Base-by-base conservation (phyloP, 1,140 invertebrate genomes). In the Bombus haemorrhoidalis region DNA sequence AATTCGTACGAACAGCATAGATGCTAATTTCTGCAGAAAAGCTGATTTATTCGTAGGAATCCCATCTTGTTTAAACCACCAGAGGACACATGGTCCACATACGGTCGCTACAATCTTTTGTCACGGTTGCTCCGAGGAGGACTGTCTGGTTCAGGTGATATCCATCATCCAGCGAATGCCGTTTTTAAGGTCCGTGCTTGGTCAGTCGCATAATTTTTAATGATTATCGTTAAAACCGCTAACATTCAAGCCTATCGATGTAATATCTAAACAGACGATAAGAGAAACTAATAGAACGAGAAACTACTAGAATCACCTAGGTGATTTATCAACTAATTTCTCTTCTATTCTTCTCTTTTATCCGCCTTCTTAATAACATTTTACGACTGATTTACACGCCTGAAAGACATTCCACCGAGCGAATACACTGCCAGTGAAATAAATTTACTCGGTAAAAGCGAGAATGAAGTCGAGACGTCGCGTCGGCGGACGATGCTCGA, bases 61-160 rank as follows among this genome's bases (percentile, higher is more conserved):
- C 89, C 92, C 34, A 75, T 76, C 57, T 68, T 91, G 71, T 81
- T 87, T 43, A 69, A 90, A 64, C 41, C 90, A 9, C 87, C 91
- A 2, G 75, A 88, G n/a, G 89, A 91, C 64, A 82, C 90, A 15
- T 92, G 87, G 91, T 85, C 76, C 47, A 94, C 92, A 4, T 77
- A 82, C n/a, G 93, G 93, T 34, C 86, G 89, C 25, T 95, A 95
- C 73, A 93, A 90, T 71, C 90, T 94, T 74, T 87, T 89, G 8
- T 92, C 92, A 28, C 89, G 94, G 39, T 79, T 92, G 32, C 87
- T 94, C 13, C 86, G 90, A 66, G 94, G 94, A 66, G 94, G 94
- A 47, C 86, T 92, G 8, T 92, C 93, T 34, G 93, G 93, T 69
- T 93, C 91, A 41, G 94, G 94, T 53, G 93, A 94, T 74, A 85